Evolutionary conservation across 2,113 vertebrate genomes (phyloP).

Genomic region (Melanocharis versteri): DNA sequence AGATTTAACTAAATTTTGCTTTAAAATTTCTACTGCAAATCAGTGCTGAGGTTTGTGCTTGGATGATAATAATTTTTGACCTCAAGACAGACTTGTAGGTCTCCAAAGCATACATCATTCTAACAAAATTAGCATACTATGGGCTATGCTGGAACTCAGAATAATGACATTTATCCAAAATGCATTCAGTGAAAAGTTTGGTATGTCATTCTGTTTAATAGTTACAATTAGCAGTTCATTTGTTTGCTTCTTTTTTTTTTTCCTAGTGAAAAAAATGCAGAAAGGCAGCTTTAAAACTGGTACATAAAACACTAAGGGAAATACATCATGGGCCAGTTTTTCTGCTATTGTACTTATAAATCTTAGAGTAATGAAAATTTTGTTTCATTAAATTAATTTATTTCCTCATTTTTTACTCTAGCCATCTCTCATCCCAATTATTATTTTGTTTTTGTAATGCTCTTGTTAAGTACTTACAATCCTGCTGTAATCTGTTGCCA

Average conservation of each 20-base stretch:
- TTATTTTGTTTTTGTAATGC: slow-evolving; percentile 35
- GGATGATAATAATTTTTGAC: background rate
- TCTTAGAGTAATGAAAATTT: background rate
- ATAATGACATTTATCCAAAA: background rate
- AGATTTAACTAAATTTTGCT: background rate
- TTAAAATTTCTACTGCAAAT: background rate
- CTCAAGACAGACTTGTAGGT: background rate
- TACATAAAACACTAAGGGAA: background rate
- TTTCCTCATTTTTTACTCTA: background rate
- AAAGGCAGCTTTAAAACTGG: slow-evolving; percentile 1
- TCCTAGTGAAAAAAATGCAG: background rate
- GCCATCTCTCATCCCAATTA: slow-evolving; percentile 14
- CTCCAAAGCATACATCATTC: background rate
- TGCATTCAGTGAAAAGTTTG: background rate
- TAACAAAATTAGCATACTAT: background rate
- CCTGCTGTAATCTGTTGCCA: slow-evolving; percentile 52
- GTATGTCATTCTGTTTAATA: background rate
- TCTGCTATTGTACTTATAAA: background rate
- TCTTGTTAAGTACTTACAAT: slow-evolving; percentile 44
- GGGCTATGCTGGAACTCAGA: background rate
- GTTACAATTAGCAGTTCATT: background rate
- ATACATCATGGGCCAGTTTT: background rate
- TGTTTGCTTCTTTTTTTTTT: background rate
- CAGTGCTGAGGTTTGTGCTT: background rate
- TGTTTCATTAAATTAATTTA: slow-evolving; percentile 36